A percentile compares a stretch with the other conserved stretches of the same genome.
phyloP scores from a whole-genome alignment of 1,140 invertebrate genomes.

The Listronotus oregonensis region DNA sequence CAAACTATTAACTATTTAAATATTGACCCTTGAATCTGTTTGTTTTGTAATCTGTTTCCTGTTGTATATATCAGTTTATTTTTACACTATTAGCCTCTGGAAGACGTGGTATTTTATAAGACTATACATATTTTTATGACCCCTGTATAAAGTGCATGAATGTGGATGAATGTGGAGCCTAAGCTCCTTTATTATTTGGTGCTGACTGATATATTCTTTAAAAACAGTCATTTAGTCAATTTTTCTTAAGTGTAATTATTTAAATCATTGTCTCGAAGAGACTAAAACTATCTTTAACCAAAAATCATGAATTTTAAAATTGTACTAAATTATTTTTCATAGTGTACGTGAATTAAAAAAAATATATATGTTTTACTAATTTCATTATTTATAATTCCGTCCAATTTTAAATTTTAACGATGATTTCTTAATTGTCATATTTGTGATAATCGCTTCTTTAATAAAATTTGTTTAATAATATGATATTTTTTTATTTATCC shows the following conservation, averaged over 20 bases:
- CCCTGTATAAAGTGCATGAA: constrained; percentile 55
- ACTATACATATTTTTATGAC: constrained; percentile 52
- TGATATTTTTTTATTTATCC: constrained; percentile 5
- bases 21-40: constrained; percentile 45
- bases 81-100: constrained; percentile 50
- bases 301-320: constrained; percentile 33
- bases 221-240: constrained; percentile 46
- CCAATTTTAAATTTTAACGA: constrained; percentile 45
- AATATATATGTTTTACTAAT: constrained; percentile 16
- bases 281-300: constrained; percentile 38
- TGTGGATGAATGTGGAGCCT: constrained; percentile 47
- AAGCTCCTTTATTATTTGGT: constrained; percentile 51
- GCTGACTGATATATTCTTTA: constrained; percentile 53
- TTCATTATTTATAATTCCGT: constrained; percentile 40
- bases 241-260: constrained; percentile 42
- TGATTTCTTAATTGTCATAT: constrained; percentile 52
- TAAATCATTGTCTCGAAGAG: constrained; percentile 41
- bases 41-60: constrained; percentile 36
- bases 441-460: constrained; percentile 56
- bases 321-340: constrained; percentile 19
- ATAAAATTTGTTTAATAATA: constrained; percentile 52
- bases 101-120: constrained; percentile 54
- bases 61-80: constrained; percentile 46
- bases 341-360: constrained; percentile 14
- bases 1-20: constrained; percentile 10